Base-by-base conservation (phyloP, 2,888 invertebrate genomes). In the Tridacna gigas region DNA sequence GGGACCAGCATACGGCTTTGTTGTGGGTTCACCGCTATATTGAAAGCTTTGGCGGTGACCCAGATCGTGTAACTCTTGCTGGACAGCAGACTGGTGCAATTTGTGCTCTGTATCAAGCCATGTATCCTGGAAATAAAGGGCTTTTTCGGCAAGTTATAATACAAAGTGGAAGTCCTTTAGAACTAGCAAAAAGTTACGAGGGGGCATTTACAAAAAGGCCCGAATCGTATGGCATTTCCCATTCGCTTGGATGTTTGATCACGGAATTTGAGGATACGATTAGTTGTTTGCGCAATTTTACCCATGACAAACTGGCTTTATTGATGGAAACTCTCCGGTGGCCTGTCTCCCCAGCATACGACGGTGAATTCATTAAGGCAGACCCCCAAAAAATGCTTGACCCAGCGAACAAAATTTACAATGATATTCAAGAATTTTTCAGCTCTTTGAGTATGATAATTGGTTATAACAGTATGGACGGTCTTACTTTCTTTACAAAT, bases 1-100 rank as follows among this genome's bases (percentile, higher is more conserved):
- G 73, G 73, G 73, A 73, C 56, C 73, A 73, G 25, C 73, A 73
- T 51, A 26, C 73, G 15, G 51, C 73, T 25, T 22, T 73, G 7
- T 25, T 18, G 26, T 73, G 73, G 73, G 51, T 73, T 13, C 25
- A 48, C 28, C 22, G 26, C 13, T 1, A 51, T 56, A 73, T 73
- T 9, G 26, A 22, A 22, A 25, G 51, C 25, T 73, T 73, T 47
- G 73, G 73, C 13, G 73, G 73, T 9, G 56, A 56, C 26, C 51
- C 51, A 26, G 26, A 56, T 73, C n/a, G 28, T 22, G 48, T 73
- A n/a, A 56, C 73, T 22, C 51, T 73, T 18, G 73, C 56, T 47
- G 73, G 73, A 13, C 73, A 73, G 22, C 73, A 73, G 25, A 73
- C 73, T 26, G 73, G 73, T n/a, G 73, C 73, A 12, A 51, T 73